Evolutionary conservation across 2,888 invertebrate species (phyloP), one percentile per base, ranked within the genome.

Genomic region (Platypus cylindrus): DNA sequence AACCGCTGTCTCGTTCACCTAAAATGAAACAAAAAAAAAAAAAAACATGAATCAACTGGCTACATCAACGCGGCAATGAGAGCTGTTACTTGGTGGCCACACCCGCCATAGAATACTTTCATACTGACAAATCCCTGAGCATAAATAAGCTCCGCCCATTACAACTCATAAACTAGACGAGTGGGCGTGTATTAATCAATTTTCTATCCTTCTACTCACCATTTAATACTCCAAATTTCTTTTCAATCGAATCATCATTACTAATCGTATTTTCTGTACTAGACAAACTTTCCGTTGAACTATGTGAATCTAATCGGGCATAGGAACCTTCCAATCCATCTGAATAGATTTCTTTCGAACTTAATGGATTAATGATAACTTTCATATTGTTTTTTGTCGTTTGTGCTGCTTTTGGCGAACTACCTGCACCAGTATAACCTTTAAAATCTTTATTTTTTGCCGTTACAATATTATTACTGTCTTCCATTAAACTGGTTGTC

Each of bases 371-470:
- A 16, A 63, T 58, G 29, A 62, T 61, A 11, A 63, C 47, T 44
- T 63, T 63, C 2, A 63, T 58, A 25, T 59, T 60, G 13, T 48
- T 51, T 43, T 58, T 59, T 3, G 46, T 30, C 8, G 32, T 37
- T 38, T 52, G 52, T 22, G 51, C 53, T 3, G 49, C 30, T 24
- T 50, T 53, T 2, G 52, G 50, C 3, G 50, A 49, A 5, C 51
- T 44, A n/a, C n/a, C n/a, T n/a, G n/a, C n/a, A n/a, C n/a, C n/a
- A 30, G 46, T 51, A 26, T 47, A 45, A n/a, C 41, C 45, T 47
- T 58, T 62, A 43, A 59, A 61, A 38, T 62, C 61, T 30, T 58
- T 58, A 41, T 58, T 61, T 41, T 60, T 62, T 40, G 55, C 59
- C 0, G 59, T 59, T 3, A 60, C 60, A 3, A 61, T 52, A 5